Evolutionary conservation across 35 echinoderm and acorn worm genomes (phyloP).

Genomic region (Ophioderma brevispina): DNA sequence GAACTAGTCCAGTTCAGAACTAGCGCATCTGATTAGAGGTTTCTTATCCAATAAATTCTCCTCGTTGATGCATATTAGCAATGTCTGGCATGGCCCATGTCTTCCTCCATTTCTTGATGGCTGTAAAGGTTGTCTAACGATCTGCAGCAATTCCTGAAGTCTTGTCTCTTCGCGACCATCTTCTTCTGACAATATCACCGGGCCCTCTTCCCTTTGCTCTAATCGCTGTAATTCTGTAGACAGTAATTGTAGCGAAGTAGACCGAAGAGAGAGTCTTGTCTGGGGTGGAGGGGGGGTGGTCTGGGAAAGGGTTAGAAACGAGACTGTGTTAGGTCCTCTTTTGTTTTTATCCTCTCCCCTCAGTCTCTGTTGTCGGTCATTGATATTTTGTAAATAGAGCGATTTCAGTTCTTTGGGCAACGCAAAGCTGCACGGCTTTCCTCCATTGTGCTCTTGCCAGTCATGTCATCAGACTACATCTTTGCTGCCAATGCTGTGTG

Average conservation of each 20-base stretch:
- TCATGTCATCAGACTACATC: background rate
- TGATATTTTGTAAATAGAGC: conserved; percentile 24
- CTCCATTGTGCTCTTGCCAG: conserved; percentile 35
- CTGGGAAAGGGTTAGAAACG: no score
- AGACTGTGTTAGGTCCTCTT: no score
- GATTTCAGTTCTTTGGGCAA: conserved; percentile 47
- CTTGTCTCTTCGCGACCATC: background rate
- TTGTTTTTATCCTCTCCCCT: no score
- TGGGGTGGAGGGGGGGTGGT: no score
- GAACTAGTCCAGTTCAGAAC: conserved; percentile 84
- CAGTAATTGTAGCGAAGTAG: no score
- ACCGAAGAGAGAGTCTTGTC: no score
- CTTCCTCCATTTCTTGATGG: conserved; percentile 11
- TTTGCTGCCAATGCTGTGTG: no score
- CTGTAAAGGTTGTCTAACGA: background rate
- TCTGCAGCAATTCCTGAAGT: background rate
- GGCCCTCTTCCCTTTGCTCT: background rate
- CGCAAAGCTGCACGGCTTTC: background rate
- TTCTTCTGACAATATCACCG: background rate
- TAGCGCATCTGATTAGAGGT: conserved; percentile 22
- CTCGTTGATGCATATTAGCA: background rate
- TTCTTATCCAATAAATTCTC: background rate
- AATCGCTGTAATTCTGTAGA: conserved; percentile 33
- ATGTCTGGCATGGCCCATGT: background rate
- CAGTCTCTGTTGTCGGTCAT: conserved; percentile 28